Base-by-base conservation (phyloP, 2,888 invertebrate species). In the Suillia variegata region DNA sequence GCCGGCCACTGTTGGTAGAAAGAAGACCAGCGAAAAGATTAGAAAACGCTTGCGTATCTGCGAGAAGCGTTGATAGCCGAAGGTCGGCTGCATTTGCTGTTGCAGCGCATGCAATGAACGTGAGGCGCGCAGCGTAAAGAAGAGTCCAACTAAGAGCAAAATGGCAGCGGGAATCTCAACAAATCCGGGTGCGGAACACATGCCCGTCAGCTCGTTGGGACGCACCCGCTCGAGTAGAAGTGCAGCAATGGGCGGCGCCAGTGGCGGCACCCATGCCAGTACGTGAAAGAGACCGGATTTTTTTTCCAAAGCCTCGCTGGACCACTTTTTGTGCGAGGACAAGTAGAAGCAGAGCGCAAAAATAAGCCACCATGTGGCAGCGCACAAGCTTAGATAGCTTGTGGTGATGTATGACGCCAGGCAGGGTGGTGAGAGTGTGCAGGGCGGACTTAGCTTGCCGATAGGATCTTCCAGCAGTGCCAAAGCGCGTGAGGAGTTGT, bases 281-380 rank as follows among this genome's bases (percentile, higher is more conserved):
- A 92, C 88, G 81, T 96, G 96, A 66, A 95, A 88, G 72, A 94
- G 90, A 17, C 92, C 89, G 0, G 94, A 90, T 24, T 93, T 90
- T 52, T 91, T 89, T 80, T 94, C 94, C 55, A 96, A 86, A 2
- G 94, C 94, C 82, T 96, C 96, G 59, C 93, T 93, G 22, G 94
- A 93, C 96, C 96, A 96, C 77, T 95, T 94, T 77, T 94, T 91
- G 48, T 93, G 92, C 0, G 95, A 94, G 3, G 94, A 92, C 52
- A 96, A 85, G 76, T 93, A 92, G 92, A 95, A 96, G 58, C 94
- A 93, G 52, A 94, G 86, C 62, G 93, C 91, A 54, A 96, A 87
- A 69, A 94, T 89, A 2, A 93, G 87, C 89, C 95, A 94, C 94
- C 96, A 94, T 62, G 91, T 87, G 71, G 89, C 88, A 61, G 90